These are phyloP conservation scores for Macrocentrus cingulum DNA, from an alignment of 1,140 invertebrate species.

Conservation along the genomic window DNA sequence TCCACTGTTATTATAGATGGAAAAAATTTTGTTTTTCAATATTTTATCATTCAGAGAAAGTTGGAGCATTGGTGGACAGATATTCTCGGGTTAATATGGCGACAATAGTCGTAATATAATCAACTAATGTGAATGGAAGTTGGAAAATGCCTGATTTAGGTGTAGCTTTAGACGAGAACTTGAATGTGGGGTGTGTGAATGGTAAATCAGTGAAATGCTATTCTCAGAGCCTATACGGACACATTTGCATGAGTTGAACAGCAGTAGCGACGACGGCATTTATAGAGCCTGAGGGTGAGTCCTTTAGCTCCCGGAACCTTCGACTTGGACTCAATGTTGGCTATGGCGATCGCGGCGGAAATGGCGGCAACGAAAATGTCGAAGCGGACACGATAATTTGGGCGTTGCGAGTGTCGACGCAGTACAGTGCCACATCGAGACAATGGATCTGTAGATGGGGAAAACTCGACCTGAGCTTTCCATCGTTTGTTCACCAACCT, in stretches of 20 bases:
- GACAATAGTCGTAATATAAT: too few relatives aligned
- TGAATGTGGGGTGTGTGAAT: too few relatives aligned
- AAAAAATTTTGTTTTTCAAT: too few relatives aligned
- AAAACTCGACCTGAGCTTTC: background rate
- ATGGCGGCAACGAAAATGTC: constrained; percentile 7
- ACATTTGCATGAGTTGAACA: constrained; percentile 41
- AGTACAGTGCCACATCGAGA: constrained; percentile 1
- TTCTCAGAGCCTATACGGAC: constrained; percentile 20
- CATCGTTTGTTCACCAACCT: constrained; percentile 16
- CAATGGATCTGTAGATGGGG: constrained; percentile 3
- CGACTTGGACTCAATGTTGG: background rate
- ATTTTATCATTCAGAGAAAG: too few relatives aligned
- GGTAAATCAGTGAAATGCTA: constrained; percentile 10
- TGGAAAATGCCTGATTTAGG: too few relatives aligned
- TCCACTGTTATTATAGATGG: too few relatives aligned
- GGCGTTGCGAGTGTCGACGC: background rate
- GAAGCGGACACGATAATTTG: constrained; percentile 2
- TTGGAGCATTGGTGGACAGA: too few relatives aligned
- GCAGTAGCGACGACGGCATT: constrained; percentile 30
- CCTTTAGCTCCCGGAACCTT: background rate
- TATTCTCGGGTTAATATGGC: too few relatives aligned
- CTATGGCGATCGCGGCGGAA: background rate
- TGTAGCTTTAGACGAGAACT: too few relatives aligned
- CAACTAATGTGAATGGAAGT: too few relatives aligned
- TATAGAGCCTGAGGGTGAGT: constrained; percentile 23